phyloP scores from a whole-genome alignment of 2,888 invertebrate species.

The Eupithecia insigniata region DNA sequence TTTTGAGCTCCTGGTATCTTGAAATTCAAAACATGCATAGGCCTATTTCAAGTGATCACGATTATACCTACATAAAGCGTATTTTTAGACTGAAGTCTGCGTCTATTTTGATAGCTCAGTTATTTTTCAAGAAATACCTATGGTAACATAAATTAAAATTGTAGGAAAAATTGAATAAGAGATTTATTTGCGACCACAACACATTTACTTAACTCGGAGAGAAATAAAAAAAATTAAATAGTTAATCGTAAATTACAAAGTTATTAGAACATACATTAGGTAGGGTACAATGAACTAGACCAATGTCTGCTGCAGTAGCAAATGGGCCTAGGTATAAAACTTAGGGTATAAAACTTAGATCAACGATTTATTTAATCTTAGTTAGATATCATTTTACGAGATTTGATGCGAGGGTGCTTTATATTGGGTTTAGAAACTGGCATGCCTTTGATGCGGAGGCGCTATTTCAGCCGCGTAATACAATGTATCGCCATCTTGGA shows the following conservation, averaged over 20 bases:
- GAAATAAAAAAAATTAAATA: background rate
- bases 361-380: slow-evolving; percentile 4
- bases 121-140: background rate
- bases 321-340: background rate
- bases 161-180: background rate
- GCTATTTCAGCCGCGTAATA: slow-evolving; percentile 74
- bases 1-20: slow-evolving; percentile 29
- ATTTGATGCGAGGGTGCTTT: slow-evolving; percentile 15
- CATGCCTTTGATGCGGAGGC: slow-evolving; percentile 33
- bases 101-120: background rate
- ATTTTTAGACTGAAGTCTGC: background rate
- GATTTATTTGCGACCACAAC: background rate
- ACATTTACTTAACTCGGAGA: background rate
- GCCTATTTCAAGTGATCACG: slow-evolving; percentile 7
- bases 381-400: slow-evolving; percentile 9
- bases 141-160: background rate
- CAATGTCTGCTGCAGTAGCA: background rate
- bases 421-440: slow-evolving; percentile 26
- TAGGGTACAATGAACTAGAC: background rate
- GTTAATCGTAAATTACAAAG: background rate
- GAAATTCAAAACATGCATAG: slow-evolving; percentile 19
- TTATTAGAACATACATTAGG: background rate
- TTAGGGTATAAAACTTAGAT: background rate
- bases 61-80: background rate
- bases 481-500: slow-evolving; percentile 71